Evolutionary conservation across 1,140 invertebrate species (phyloP), one percentile per base, ranked within the genome.

Genomic region (Stratiolaelaps scimitus): DNA sequence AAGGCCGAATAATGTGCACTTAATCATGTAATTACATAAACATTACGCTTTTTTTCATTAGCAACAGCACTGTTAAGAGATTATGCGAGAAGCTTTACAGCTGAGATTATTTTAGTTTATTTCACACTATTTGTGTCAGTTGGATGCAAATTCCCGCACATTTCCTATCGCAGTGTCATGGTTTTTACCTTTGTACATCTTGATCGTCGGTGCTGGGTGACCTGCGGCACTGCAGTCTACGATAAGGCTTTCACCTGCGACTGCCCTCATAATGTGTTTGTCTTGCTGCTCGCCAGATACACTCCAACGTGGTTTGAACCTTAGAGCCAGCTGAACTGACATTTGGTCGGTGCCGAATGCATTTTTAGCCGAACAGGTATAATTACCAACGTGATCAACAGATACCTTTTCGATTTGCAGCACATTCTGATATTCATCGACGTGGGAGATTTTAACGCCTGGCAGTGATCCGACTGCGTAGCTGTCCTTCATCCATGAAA

Each of bases 291-390:
- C 17, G 15, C 10, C 2, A 15, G 53, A 34, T 10, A 40, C 10
- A 40, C 5, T 40, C 34, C 34, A 56, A 46, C 28, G 19, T 1
- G 28, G 28, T 28, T 66, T 66, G 60, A 26, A 53, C 15, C 40
- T 60, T 20, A 60, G 17, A 30, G 29, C 30, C 10, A 65, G 28
- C 28, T 28, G 28, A 30, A 60, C 53, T 17, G 23, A 70, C 19
- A 75, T 73, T 67, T 77, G 80, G 65, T 79, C 78, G 65, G 74
- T 77, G 68, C 83, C 84, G 44, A 83, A 84, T 46, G 77, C 75
- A 76, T 88, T 88, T 69, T 78, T 80, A 26, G 83, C 85, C 30
- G 81, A 75, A 74, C 86, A 88, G n/a, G 85, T 83, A 73, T 87
- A 88, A 72, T 85, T 83, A 13, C 86, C 86, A 66, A 81, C 77